These are phyloP conservation scores for Nymphalis polychloros DNA, from an alignment of 2,888 invertebrate species.

Conservation along the genomic window DNA sequence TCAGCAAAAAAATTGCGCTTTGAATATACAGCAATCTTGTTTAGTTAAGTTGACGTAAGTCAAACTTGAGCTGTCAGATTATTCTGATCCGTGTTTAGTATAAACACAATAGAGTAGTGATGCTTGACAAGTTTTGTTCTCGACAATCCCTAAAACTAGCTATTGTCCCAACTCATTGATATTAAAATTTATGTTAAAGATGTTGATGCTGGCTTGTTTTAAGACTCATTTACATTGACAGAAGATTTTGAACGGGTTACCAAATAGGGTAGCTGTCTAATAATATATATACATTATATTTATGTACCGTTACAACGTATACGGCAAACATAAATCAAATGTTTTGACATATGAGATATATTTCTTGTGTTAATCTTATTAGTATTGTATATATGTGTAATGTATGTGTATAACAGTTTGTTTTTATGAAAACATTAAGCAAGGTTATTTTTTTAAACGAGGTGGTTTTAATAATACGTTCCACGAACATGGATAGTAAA, in stretches of 20 bases:
- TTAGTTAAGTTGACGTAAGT: neutral
- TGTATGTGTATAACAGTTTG: no score
- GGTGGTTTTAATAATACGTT: no score
- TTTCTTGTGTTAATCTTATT: no score
- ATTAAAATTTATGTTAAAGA: slow-evolving; percentile 66
- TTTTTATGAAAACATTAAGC: no score
- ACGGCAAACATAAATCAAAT: no score
- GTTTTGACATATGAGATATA: no score
- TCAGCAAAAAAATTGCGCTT: neutral
- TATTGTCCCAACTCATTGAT: slow-evolving; percentile 45
- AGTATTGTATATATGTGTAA: no score
- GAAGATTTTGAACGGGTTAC: neutral
- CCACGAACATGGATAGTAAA: neutral
- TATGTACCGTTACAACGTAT: no score
- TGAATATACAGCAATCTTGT: neutral
- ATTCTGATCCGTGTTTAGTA: slow-evolving; percentile 1
- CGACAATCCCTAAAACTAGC: slow-evolving; percentile 11
- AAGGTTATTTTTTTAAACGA: no score
- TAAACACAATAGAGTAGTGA: slow-evolving; percentile 2
- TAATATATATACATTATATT: no score
- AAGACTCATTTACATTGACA: slow-evolving; percentile 43
- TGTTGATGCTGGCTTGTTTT: slow-evolving; percentile 41
- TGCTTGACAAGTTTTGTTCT: slow-evolving; percentile 12
- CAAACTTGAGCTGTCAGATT: neutral
- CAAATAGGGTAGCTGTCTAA: neutral